phyloP scores from a whole-genome alignment of 2,888 invertebrate species.

The Ferrisia virgata region DNA sequence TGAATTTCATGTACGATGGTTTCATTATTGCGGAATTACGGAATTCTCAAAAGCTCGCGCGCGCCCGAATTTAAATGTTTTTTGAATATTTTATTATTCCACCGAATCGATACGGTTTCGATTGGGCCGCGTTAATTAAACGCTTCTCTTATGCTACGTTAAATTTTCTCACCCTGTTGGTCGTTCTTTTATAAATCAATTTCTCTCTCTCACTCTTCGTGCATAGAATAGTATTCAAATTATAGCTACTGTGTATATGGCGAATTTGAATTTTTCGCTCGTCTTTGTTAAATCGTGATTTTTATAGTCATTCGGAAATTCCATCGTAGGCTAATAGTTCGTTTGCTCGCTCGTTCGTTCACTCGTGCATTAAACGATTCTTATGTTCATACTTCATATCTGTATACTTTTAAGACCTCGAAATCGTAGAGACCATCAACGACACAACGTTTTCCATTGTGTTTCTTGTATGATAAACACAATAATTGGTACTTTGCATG shows the following conservation, averaged over 20 bases:
- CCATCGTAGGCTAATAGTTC: not conserved
- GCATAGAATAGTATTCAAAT: not conserved
- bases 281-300: not conserved
- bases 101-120: not conserved
- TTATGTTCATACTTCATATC: not conserved
- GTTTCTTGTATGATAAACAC: constrained; percentile 1
- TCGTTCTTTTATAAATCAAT: no score
- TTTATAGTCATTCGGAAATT: not conserved
- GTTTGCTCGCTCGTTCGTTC: not conserved
- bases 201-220: no score
- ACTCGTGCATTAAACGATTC: not conserved
- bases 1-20: not conserved
- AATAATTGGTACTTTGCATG: constrained; percentile 8
- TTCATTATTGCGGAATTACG: not conserved
- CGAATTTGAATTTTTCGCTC: not conserved
- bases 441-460: not conserved
- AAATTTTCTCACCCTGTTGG: not conserved
- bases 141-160: not conserved
- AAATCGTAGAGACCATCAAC: not conserved
- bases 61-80: not conserved
- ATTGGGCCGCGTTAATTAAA: not conserved
- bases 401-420: constrained; percentile 2
- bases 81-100: not conserved
- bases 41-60: not conserved
- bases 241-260: no score